Conservation (phyloP, 2,888 invertebrate genomes). For the Megastigmus dorsalis region DNA sequence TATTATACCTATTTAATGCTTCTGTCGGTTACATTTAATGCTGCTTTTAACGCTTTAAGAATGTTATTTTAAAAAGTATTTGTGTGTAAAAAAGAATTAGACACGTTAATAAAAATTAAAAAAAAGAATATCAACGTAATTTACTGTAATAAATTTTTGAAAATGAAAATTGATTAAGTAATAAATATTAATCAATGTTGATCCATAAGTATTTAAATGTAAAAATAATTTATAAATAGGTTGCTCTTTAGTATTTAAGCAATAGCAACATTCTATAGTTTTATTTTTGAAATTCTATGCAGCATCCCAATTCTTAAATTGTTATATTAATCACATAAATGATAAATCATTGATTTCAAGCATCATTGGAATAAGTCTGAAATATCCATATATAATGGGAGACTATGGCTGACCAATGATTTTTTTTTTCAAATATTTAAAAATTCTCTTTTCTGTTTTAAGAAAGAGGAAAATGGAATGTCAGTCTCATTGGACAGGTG, state of each 20-base stretch:
- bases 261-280: slow-evolving; percentile 37
- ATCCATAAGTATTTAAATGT: too few species aligned
- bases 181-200: too few species aligned
- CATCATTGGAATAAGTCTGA: slow-evolving; percentile 38
- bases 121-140: neutral
- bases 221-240: too few species aligned
- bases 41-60: too few species aligned
- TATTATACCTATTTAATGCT: too few species aligned
- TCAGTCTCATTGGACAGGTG: slow-evolving; percentile 50
- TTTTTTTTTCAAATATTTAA: slow-evolving; percentile 19
- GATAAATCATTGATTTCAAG: slow-evolving; percentile 18
- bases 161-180: too few species aligned
- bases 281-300: slow-evolving; percentile 34
- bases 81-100: neutral
- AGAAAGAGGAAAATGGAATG: slow-evolving; percentile 52
- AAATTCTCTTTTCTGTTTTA: slow-evolving; percentile 4
- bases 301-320: slow-evolving; percentile 3
- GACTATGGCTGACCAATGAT: slow-evolving; percentile 46
- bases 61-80: neutral
- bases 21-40: too few species aligned
- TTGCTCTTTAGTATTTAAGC: neutral
- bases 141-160: neutral
- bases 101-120: neutral
- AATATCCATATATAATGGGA: slow-evolving; percentile 45
- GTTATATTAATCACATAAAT: slow-evolving; percentile 21